Evolutionary conservation across 2,888 invertebrate genomes (phyloP).

Genomic region (Dasypolia templi): DNA sequence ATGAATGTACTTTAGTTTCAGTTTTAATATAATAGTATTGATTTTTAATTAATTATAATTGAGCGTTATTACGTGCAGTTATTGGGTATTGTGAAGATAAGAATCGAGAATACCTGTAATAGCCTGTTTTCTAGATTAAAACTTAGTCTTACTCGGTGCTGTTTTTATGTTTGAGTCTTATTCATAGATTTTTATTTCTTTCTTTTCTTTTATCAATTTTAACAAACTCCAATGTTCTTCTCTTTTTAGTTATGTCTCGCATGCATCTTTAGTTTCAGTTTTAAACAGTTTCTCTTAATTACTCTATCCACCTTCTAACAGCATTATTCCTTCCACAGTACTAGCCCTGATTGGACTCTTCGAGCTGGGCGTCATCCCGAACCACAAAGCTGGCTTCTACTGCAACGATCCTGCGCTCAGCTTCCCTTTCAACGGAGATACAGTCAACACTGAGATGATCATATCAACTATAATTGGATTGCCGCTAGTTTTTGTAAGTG

Average conservation of each 20-base stretch:
- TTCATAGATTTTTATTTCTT: not conserved
- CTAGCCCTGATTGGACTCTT: conserved; percentile 86
- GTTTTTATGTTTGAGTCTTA: not conserved
- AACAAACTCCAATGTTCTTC: not conserved
- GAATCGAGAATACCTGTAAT: not conserved
- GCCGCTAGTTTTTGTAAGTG: conserved; percentile 90
- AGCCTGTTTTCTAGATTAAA: not conserved
- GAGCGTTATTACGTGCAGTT: not conserved
- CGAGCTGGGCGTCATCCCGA: conserved; percentile 91
- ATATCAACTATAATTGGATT: conserved; percentile 85
- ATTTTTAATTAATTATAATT: not conserved
- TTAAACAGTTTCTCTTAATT: not conserved
- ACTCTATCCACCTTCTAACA: not conserved
- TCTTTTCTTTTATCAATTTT: too few relatives aligned
- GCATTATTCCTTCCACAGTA: conserved; percentile 86
- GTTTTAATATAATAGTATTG: not conserved
- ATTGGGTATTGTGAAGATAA: not conserved
- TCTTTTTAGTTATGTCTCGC: not conserved
- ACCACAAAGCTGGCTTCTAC: conserved; percentile 91
- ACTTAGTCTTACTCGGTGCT: not conserved
- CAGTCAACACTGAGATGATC: conserved; percentile 89
- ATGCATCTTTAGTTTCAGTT: too few relatives aligned
- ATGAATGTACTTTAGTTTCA: not conserved
- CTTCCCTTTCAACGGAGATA: conserved; percentile 92
- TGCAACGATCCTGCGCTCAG: conserved; percentile 93